phyloP scores from a whole-genome alignment of 2,797 vertebrate species.

The Sebastes nivosus region DNA sequence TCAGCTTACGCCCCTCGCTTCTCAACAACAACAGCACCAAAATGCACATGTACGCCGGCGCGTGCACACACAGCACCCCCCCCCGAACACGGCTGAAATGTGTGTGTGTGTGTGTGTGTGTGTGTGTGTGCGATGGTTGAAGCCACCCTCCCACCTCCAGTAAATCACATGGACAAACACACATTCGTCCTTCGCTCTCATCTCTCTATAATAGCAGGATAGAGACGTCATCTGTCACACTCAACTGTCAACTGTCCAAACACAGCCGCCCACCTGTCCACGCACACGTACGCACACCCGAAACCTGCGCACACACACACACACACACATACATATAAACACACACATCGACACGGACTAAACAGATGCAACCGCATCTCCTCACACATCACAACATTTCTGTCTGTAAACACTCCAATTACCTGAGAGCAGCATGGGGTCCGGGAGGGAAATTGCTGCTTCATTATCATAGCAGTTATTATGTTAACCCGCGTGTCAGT shows the following conservation, averaged over 20 bases:
- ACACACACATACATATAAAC: not conserved
- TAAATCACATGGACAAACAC: slow-evolving; percentile 67
- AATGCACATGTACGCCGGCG: slow-evolving; percentile 24
- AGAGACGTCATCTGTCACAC: slow-evolving; percentile 74
- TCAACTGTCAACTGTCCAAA: slow-evolving; percentile 69
- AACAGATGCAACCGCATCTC: not conserved
- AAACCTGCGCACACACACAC: not conserved
- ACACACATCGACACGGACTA: not conserved
- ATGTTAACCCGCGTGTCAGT: slow-evolving; percentile 67
- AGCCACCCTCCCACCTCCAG: slow-evolving; percentile 56
- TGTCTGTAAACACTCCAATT: slow-evolving; percentile 76
- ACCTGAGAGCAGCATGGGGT: slow-evolving; percentile 71
- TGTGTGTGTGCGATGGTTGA: not conserved
- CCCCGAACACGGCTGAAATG: slow-evolving; percentile 8
- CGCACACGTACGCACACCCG: not conserved
- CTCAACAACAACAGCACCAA: slow-evolving; percentile 45
- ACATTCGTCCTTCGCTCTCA: slow-evolving; percentile 63
- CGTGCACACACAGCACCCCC: slow-evolving; percentile 10
- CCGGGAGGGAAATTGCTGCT: slow-evolving; percentile 62
- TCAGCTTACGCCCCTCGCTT: slow-evolving; percentile 60
- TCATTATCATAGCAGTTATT: slow-evolving; percentile 80
- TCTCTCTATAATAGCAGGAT: slow-evolving; percentile 68
- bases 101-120: slow-evolving; percentile 8
- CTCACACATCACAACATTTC: slow-evolving; percentile 44
- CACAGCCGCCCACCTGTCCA: slow-evolving; percentile 58